These are phyloP conservation scores for Xiphydria camelus DNA, from an alignment of 2,888 invertebrate species.

Conservation along the genomic window DNA sequence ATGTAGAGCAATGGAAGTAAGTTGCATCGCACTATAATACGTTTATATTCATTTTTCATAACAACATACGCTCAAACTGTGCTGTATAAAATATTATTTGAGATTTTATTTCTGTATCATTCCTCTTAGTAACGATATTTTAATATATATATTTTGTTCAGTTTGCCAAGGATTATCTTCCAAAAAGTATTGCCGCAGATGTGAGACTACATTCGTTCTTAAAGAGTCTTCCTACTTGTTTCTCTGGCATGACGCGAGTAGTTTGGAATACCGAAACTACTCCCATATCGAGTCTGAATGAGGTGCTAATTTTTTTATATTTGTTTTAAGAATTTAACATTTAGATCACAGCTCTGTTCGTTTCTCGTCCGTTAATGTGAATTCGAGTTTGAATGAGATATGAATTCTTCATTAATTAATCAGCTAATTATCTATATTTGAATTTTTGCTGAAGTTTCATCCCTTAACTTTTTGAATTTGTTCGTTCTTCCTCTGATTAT, in stretches of 20 bases:
- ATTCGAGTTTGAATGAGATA: background rate
- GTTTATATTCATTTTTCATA: conserved; percentile 2
- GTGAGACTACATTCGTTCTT: conserved; percentile 76
- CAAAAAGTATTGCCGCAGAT: conserved; percentile 76
- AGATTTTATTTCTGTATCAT: conserved; percentile 6
- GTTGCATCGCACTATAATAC: conserved; percentile 29
- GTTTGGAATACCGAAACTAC: conserved; percentile 70
- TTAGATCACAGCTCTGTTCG: conserved; percentile 9
- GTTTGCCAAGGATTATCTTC: conserved; percentile 69
- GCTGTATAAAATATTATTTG: conserved; percentile 4
- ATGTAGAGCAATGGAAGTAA: conserved; percentile 70
- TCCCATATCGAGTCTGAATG: conserved; percentile 76
- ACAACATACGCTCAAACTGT: background rate
- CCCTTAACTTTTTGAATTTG: too few relatives aligned
- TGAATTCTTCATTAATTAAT: background rate
- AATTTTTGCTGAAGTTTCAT: too few relatives aligned
- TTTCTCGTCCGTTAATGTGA: too few relatives aligned
- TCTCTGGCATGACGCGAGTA: conserved; percentile 69
- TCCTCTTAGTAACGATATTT: conserved; percentile 8
- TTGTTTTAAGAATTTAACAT: conserved; percentile 1
- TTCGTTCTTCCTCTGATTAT: too few relatives aligned
- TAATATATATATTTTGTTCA: conserved; percentile 44
- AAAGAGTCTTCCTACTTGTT: conserved; percentile 77
- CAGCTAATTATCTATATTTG: too few relatives aligned
- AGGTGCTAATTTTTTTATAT: conserved; percentile 48